Evolutionary conservation across 2,888 invertebrate species (phyloP).

Genomic region (Drosophila barbarae): DNA sequence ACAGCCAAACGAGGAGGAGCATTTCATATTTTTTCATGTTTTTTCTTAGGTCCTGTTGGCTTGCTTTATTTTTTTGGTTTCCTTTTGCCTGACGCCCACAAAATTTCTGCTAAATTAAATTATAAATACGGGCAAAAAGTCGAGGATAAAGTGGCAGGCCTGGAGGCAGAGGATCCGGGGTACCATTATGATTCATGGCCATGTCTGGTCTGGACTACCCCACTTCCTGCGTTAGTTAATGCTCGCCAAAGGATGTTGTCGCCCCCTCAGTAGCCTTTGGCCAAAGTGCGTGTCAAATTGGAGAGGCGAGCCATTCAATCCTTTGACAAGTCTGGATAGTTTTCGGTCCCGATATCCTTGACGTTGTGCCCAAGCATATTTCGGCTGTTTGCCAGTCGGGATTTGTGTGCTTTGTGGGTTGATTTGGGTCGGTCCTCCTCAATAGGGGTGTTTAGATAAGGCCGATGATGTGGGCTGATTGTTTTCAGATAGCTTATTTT

Average conservation of each 20-base stretch:
- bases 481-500: constrained; percentile 10
- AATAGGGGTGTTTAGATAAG: constrained; percentile 15
- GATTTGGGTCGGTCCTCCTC: constrained; percentile 14
- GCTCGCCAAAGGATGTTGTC: constrained; percentile 46
- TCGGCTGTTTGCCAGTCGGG: constrained; percentile 27
- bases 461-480: constrained; percentile 24
- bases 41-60: constrained; percentile 38
- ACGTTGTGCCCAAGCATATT: constrained; percentile 21
- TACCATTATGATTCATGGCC: constrained; percentile 70
- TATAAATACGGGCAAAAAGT: constrained; percentile 71
- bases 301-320: constrained; percentile 67
- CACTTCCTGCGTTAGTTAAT: constrained; percentile 52
- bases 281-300: constrained; percentile 72
- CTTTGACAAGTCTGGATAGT: constrained; percentile 60
- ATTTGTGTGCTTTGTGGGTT: constrained; percentile 28
- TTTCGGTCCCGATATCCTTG: constrained; percentile 40
- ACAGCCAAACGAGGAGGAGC: constrained; percentile 42
- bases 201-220: constrained; percentile 48
- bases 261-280: constrained; percentile 32
- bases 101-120: constrained; percentile 74
- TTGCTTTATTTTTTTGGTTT: constrained; percentile 46
- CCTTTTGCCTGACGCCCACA: constrained; percentile 65
- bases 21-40: constrained; percentile 41
- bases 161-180: constrained; percentile 38
- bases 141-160: constrained; percentile 58